Conservation (phyloP, 2,113 vertebrate genomes). For the Cromileptes altivelis region DNA sequence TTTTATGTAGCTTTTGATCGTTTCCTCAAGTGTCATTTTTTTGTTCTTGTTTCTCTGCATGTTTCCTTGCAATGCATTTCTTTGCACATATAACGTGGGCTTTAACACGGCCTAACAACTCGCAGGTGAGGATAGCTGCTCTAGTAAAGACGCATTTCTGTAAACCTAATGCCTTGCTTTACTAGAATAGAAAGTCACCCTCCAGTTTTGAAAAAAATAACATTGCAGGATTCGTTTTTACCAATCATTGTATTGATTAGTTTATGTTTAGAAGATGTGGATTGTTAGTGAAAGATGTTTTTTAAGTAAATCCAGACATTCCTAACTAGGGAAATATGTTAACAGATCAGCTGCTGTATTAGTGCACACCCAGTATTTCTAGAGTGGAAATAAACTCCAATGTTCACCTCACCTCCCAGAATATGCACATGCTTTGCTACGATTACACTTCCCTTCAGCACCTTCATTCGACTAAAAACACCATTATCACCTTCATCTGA, state of each 20-base stretch:
- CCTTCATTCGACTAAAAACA: slow-evolving; percentile 69
- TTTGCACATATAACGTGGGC: slow-evolving; percentile 99
- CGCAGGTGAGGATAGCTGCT: slow-evolving; percentile 97
- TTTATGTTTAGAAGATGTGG: slow-evolving; percentile 95
- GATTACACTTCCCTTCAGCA: slow-evolving; percentile 61
- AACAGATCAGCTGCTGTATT: slow-evolving; percentile 97
- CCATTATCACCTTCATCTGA: slow-evolving; percentile 65
- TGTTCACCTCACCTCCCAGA: slow-evolving; percentile 85
- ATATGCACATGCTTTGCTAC: slow-evolving; percentile 80
- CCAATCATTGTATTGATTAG: slow-evolving; percentile 94
- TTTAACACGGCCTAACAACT: slow-evolving; percentile 89
- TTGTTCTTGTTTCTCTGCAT: slow-evolving; percentile 91
- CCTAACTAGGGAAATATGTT: slow-evolving; percentile 92
- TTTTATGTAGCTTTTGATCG: slow-evolving; percentile 93
- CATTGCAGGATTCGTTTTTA: slow-evolving; percentile 94
- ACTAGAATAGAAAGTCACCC: slow-evolving; percentile 93
- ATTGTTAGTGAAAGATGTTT: slow-evolving; percentile 87
- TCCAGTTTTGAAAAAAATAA: slow-evolving; percentile 86
- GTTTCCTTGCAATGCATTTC: slow-evolving; percentile 99
- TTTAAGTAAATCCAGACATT: slow-evolving; percentile 96
- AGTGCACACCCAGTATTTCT: slow-evolving; percentile 90
- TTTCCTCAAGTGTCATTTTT: slow-evolving; percentile 91
- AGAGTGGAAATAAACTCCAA: slow-evolving; percentile 88
- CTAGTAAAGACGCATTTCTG: slow-evolving; percentile 92
- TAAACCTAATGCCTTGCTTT: slow-evolving; percentile 92